These are phyloP conservation scores for Brachyopa scutellaris DNA, from an alignment of 2,888 invertebrate genomes.

Conservation along the genomic window DNA sequence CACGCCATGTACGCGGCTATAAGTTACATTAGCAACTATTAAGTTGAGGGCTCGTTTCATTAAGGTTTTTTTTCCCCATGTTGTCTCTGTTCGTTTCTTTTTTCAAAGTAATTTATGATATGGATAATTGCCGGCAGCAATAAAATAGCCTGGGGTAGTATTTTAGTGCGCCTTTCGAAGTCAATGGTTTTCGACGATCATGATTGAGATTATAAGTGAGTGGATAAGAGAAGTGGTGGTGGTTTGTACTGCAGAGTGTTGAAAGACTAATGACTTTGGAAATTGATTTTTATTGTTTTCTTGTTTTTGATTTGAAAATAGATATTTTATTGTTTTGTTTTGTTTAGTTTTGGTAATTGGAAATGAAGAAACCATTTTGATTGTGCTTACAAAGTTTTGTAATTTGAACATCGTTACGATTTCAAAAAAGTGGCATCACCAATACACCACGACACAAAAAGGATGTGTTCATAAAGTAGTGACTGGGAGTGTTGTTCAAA, in stretches of 20 bases:
- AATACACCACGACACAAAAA: too few relatives aligned
- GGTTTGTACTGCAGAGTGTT: background rate
- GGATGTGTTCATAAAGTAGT: too few relatives aligned
- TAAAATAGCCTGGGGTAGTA: conserved; percentile 40
- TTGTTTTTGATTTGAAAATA: background rate
- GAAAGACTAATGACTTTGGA: conserved; percentile 21
- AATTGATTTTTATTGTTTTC: conserved; percentile 1
- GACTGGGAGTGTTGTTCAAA: too few relatives aligned
- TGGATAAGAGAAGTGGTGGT: conserved; percentile 3
- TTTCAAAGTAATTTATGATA: conserved; percentile 51
- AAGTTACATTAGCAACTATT: conserved; percentile 40
- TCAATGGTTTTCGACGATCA: conserved; percentile 49
- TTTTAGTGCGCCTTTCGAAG: conserved; percentile 54
- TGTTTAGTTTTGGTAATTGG: too few relatives aligned
- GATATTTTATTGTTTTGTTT: background rate
- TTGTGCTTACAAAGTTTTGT: too few relatives aligned
- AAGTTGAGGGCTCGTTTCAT: conserved; percentile 19
- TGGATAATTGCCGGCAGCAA: conserved; percentile 49
- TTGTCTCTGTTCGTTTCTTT: conserved; percentile 25
- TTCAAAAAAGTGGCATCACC: too few relatives aligned
- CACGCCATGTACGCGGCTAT: conserved; percentile 20
- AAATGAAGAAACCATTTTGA: too few relatives aligned
- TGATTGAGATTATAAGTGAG: conserved; percentile 51
- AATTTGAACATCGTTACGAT: too few relatives aligned
- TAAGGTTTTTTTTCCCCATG: conserved; percentile 2